Evolutionary conservation across 2,888 invertebrate species (phyloP), one percentile per base, ranked within the genome.

Genomic region (Epistrophe eligans): DNA sequence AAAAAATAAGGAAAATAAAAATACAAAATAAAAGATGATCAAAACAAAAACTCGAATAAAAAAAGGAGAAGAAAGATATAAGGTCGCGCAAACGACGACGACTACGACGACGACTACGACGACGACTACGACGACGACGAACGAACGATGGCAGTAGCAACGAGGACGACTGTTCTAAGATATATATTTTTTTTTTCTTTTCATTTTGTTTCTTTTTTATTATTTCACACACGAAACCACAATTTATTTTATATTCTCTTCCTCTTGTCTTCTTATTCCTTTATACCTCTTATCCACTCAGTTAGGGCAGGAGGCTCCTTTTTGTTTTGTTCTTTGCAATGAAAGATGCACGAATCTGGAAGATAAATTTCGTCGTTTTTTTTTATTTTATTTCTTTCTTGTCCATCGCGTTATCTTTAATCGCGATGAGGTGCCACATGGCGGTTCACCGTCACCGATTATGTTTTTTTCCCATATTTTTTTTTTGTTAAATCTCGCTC

Each of bases 401-500:
- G 24, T 35, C 15, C 57, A 64, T 70, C 74, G 77, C 83, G 87
- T 74, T 83, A 87, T 83, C 87, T 83, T 82, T 79, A 83, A 87
- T 87, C 87, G 83, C 79, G 87, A 87, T 83, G 87, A 87, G 87
- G 87, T 87, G 87, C 87, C 83, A 87, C 85, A 87, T 87, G 85
- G 77, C 64, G 77, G 85, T 82, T 79, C 82, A 79, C 72, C 87
- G 87, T 83, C 87, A 76, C 79, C 83, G 83, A 87, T 87, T 79
- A 79, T 76, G 72, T 77, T 73, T 82, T 71, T 67, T 9, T 43
- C 32, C 35, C 9, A 7, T 77, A 13, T 50, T 19, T 48, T 62
- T 40, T 38, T 24, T 24, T 24, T 24, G 24, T 24, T 24, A 24
- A 32, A 55, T 15, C 55, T 62, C 43, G 19, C 0, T 24, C 2